phyloP scores from a whole-genome alignment of 2,113 vertebrate species.

The Odontophorus gujanensis region DNA sequence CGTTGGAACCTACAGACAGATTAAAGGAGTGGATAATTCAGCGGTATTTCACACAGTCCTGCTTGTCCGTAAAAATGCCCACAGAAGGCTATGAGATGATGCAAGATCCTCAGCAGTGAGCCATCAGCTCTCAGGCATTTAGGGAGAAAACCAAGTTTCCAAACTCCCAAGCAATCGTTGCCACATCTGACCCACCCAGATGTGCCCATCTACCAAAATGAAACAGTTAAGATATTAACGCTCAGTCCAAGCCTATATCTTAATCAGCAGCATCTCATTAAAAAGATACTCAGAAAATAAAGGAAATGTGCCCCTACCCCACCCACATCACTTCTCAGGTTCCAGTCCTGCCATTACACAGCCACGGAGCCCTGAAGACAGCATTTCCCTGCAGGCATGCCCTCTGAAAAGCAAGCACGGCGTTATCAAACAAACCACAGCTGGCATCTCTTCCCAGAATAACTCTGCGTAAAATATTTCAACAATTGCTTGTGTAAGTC shows the following conservation, averaged over 20 bases:
- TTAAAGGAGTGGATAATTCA: not conserved
- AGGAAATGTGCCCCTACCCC: not conserved
- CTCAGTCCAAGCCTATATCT: rapidly evolving
- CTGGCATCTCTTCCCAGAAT: not conserved
- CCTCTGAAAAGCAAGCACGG: not conserved
- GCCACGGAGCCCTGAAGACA: not conserved
- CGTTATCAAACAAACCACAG: not conserved
- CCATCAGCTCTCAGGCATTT: not conserved
- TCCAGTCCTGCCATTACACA: not conserved
- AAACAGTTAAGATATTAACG: not conserved
- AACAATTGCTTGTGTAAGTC: not conserved
- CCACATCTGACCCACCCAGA: not conserved
- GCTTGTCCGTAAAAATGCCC: not conserved
- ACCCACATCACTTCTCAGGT: not conserved
- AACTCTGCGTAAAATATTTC: not conserved
- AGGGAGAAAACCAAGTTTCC: not conserved
- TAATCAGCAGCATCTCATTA: not conserved
- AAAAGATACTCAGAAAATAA: not conserved
- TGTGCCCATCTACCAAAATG: not conserved
- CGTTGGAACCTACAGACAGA: not conserved
- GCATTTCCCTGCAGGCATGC: not conserved
- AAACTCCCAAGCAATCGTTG: not conserved
- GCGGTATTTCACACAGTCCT: not conserved
- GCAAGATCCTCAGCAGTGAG: not conserved
- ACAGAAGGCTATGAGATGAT: not conserved